These are phyloP conservation scores for Nomada goodeniana DNA, from an alignment of 2,888 invertebrate species.

Conservation along the genomic window DNA sequence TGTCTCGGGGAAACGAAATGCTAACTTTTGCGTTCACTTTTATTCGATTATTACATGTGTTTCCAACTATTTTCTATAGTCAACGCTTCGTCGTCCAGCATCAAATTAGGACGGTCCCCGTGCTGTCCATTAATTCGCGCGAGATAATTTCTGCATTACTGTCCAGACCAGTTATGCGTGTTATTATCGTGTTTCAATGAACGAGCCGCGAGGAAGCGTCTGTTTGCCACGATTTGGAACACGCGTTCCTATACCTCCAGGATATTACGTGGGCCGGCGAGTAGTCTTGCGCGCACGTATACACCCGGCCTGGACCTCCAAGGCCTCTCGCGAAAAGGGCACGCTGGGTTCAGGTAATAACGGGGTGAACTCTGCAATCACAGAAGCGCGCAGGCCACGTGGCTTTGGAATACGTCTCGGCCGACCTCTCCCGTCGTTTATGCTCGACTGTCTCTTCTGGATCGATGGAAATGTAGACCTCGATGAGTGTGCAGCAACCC, in stretches of 20 bases:
- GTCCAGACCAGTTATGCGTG: background rate
- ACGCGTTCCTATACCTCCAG: constrained; percentile 60
- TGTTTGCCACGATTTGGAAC: constrained; percentile 65
- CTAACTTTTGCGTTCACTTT: too few relatives aligned
- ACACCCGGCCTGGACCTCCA: constrained; percentile 60
- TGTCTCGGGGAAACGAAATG: too few relatives aligned
- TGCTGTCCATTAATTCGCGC: background rate
- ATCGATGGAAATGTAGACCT: constrained; percentile 41
- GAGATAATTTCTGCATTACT: background rate
- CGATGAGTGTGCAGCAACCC: background rate
- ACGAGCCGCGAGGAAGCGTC: constrained; percentile 8
- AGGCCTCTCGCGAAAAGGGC: constrained; percentile 80
- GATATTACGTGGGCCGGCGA: constrained; percentile 44
- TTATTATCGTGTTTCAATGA: constrained; percentile 6
- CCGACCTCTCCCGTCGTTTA: constrained; percentile 60
- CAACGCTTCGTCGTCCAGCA: too few relatives aligned
- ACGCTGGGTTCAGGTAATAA: constrained; percentile 81
- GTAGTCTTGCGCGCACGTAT: constrained; percentile 41
- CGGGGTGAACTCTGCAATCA: constrained; percentile 82
- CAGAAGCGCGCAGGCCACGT: constrained; percentile 83
- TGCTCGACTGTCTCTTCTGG: constrained; percentile 30
- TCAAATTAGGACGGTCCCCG: too few relatives aligned
- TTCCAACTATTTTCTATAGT: too few relatives aligned
- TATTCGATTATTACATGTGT: too few relatives aligned
- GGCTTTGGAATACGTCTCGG: constrained; percentile 73